Evolutionary conservation across 2,888 invertebrate species (phyloP), one percentile per base, ranked within the genome.

Genomic region (Brassicogethes aeneus): DNA sequence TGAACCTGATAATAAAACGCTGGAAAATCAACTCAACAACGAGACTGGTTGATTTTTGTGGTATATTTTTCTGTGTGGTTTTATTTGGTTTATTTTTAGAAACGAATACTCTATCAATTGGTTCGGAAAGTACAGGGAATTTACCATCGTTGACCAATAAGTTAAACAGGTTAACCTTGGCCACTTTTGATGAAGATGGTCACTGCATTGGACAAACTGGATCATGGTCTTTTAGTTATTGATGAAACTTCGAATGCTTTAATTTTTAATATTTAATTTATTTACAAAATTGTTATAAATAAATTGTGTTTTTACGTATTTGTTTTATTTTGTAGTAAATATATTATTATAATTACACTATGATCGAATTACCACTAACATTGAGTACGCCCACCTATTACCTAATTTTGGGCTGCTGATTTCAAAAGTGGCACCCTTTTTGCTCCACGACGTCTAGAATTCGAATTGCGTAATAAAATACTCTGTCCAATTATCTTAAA

Each of bases 131-230:
- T 40, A 61, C 64, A 17, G 71, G 77, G 1, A 76, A 78, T 1
- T 75, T 77, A 44, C 72, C 80, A 10, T 76, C 83, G 7, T 69
- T 91, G 2, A 84, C 86, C 52, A 92, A 90, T 69, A 92, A 91
- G 68, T 71, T 92, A 46, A 85, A 86, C 46, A 80, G 86, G 53
- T 75, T 92, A 33, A 89, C 90, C 23, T 72, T 92, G 43, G 90
- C 91, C 31, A 91, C 91, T 1, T 91, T 91, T 64, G 91, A 92
- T 60, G 91, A 91, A 39, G 80, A 90, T 59, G 91, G 89, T 34
- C 82, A 83, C 57, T 82, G 90, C 58, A 82, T 91, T 46, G 88
- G 88, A 23, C 88, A 89, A 59, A 88, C 87, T 70, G 90, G 91
- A 29, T 90, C 90, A 45, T 79, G 83, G 80, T 80, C 82, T 17